phyloP scores from a whole-genome alignment of 1,140 invertebrate species.

The Caenorhabditis elegans region DNA sequence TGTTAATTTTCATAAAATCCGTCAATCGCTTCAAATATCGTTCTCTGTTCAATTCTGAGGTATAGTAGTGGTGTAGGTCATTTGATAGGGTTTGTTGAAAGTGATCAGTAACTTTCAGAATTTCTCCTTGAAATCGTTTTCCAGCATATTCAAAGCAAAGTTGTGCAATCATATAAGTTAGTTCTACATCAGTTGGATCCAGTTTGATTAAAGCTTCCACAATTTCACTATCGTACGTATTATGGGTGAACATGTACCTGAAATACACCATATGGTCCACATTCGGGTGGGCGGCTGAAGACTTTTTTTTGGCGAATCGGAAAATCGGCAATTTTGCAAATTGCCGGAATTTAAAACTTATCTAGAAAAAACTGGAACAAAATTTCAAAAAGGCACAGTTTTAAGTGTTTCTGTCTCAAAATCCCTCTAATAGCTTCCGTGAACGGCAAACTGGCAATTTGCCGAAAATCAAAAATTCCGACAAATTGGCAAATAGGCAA shows the following conservation, averaged over 20 bases:
- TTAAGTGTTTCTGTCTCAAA: too few species aligned
- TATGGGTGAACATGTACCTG: background rate
- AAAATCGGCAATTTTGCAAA: too few species aligned
- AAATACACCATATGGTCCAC: too few species aligned
- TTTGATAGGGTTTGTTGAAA: background rate
- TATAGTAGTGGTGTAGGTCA: background rate
- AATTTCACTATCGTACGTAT: background rate
- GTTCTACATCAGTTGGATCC: background rate
- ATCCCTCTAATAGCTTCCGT: too few species aligned
- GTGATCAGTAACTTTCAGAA: background rate
- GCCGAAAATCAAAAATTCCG: too few species aligned
- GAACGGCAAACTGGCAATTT: too few species aligned
- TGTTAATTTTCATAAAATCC: background rate
- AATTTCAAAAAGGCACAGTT: too few species aligned
- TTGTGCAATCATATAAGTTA: background rate
- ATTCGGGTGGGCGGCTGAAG: too few species aligned
- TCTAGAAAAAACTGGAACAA: too few species aligned
- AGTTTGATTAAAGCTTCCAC: background rate
- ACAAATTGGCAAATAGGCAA: too few species aligned
- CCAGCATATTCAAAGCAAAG: constrained; percentile 5
- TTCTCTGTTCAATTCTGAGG: background rate
- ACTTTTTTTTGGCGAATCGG: too few species aligned
- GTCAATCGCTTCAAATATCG: background rate
- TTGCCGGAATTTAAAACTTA: too few species aligned
- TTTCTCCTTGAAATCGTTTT: background rate